A percentile compares a stretch with the other conserved stretches of the same genome.
Conservation (phyloP, 2,888 invertebrate genomes). For the Acleris cristana region DNA sequence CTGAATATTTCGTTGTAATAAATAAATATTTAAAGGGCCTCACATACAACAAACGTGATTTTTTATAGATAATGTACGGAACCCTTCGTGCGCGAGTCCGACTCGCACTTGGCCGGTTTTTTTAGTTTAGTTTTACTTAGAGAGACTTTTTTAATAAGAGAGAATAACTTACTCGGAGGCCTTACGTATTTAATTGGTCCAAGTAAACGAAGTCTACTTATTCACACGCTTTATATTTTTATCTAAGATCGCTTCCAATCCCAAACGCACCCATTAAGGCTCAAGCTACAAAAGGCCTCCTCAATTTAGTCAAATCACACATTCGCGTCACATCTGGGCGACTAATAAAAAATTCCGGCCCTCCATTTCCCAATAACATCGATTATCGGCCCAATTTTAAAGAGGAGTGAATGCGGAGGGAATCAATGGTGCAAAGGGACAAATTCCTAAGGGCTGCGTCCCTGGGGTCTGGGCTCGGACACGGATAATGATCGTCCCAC, state of each 20-base stretch:
- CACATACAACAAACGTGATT: too few species aligned
- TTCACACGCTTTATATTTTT: too few species aligned
- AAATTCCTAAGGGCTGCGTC: constrained; percentile 65
- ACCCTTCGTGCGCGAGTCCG: too few species aligned
- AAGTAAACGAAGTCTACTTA: too few species aligned
- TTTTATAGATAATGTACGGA: too few species aligned
- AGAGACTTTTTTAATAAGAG: too few species aligned
- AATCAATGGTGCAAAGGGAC: constrained; percentile 72
- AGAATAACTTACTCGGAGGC: too few species aligned
- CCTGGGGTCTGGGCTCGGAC: constrained; percentile 67
- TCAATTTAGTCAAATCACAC: constrained; percentile 35
- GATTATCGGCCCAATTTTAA: constrained; percentile 74
- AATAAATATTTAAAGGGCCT: too few species aligned
- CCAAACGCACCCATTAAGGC: constrained; percentile 1
- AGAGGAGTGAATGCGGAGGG: constrained; percentile 67
- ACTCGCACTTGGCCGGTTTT: too few species aligned
- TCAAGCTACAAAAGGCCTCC: constrained; percentile 9
- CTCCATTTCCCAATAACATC: constrained; percentile 60
- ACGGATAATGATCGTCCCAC: constrained; percentile 78
- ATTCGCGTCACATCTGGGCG: constrained; percentile 47
- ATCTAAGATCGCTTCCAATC: not conserved
- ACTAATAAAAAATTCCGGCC: constrained; percentile 55
- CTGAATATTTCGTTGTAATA: too few species aligned
- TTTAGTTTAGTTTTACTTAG: too few species aligned
- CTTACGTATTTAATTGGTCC: too few species aligned